A percentile compares a stretch with the other conserved stretches of the same genome.
phyloP scores from a whole-genome alignment of 1,140 invertebrate species.

The Papilio glaucus region DNA sequence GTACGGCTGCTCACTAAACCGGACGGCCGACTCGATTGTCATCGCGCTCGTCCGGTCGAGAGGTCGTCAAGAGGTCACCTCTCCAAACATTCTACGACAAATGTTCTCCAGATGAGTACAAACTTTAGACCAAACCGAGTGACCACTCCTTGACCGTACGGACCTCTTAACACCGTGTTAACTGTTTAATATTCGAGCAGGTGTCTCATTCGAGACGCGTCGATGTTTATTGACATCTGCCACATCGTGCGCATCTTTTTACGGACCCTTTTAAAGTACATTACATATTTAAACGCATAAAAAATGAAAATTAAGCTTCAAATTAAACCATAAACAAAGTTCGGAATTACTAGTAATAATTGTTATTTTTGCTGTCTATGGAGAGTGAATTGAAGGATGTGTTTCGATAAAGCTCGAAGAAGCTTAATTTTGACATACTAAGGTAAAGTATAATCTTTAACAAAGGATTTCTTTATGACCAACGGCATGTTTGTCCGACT shows the following conservation, averaged over 20 bases:
- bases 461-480: no score
- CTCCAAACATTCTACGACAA: conserved; percentile 41
- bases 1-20: conserved; percentile 47
- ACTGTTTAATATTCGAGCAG: conserved; percentile 57
- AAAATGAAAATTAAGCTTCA: not conserved
- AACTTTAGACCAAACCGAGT: conserved; percentile 50
- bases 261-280: conserved; percentile 2
- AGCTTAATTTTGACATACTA: no score
- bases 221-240: conserved; percentile 49
- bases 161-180: conserved; percentile 47
- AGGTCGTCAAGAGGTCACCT: conserved; percentile 58
- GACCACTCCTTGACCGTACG: conserved; percentile 31
- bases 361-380: no score
- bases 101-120: conserved; percentile 50
- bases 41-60: conserved; percentile 56
- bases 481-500: no score
- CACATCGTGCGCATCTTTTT: conserved; percentile 7
- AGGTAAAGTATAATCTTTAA: no score
- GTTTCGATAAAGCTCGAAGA: no score
- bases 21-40: conserved; percentile 50
- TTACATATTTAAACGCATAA: not conserved
- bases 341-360: no score
- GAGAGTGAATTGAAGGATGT: no score
- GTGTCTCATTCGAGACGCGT: conserved; percentile 47
- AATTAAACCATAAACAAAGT: not conserved